Conservation (phyloP, 1,140 invertebrate species). For the Drosophila pruinosa region DNA sequence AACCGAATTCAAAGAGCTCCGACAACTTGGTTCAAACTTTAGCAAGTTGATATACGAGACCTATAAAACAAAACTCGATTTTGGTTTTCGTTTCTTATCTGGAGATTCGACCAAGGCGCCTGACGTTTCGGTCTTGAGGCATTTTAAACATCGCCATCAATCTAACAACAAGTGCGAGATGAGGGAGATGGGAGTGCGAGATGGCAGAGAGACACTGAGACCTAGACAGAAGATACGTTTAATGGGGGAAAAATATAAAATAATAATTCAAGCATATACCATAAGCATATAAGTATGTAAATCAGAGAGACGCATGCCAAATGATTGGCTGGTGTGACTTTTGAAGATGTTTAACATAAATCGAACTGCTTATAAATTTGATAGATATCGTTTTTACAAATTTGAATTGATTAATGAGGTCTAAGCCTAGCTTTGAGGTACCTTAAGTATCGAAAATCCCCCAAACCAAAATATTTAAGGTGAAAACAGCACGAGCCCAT, state of each 20-base stretch:
- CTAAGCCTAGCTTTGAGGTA: slow-evolving; percentile 4
- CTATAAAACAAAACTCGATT: slow-evolving; percentile 14
- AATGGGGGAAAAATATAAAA: neutral
- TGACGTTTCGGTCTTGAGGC: slow-evolving; percentile 35
- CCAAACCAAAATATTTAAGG: slow-evolving; percentile 60
- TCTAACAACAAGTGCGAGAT: slow-evolving; percentile 46
- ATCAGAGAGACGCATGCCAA: slow-evolving; percentile 66
- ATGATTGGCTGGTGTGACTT: slow-evolving; percentile 69
- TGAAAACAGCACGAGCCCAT: slow-evolving; percentile 63
- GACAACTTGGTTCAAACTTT: slow-evolving; percentile 7
- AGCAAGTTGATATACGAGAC: slow-evolving; percentile 12
- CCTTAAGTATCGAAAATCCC: slow-evolving; percentile 26
- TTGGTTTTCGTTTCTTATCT: neutral
- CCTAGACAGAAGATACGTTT: neutral
- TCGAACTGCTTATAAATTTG: slow-evolving; percentile 74
- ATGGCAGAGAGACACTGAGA: neutral
- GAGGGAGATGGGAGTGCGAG: neutral
- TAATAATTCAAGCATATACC: slow-evolving; percentile 24
- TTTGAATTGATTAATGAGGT: slow-evolving; percentile 70
- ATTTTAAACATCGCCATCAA: slow-evolving; percentile 54
- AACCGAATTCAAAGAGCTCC: neutral
- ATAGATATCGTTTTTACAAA: slow-evolving; percentile 64
- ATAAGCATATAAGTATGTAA: slow-evolving; percentile 55
- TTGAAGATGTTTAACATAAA: slow-evolving; percentile 75
- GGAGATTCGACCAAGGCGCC: slow-evolving; percentile 14